Conservation (phyloP, 2,113 vertebrate species). For the Tonatia bakeri region DNA sequence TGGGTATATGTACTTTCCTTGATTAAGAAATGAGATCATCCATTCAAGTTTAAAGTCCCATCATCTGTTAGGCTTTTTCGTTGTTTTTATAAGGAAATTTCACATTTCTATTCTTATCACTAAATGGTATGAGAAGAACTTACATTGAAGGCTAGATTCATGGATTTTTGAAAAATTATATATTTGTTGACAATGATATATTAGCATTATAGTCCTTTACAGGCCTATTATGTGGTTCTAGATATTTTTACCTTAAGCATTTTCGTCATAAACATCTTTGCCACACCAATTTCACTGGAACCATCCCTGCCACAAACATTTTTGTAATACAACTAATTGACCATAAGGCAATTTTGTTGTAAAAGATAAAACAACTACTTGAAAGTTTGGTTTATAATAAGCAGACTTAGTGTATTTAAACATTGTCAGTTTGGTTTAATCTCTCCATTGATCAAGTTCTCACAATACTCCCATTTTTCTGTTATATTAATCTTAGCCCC, state of each 20-base stretch:
- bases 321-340: not conserved
- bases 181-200: not conserved
- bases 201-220: not conserved
- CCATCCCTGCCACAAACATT: not conserved
- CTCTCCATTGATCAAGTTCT: not conserved
- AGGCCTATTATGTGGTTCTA: not conserved
- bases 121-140: not conserved
- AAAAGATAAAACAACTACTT: not conserved
- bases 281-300: not conserved
- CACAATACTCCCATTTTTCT: not conserved
- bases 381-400: not conserved
- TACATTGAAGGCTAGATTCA: not conserved
- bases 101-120: not conserved
- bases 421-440: not conserved
- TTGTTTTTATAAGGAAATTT: not conserved
- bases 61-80: not conserved
- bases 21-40: not conserved
- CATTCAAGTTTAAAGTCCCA: not conserved
- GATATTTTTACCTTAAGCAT: not conserved
- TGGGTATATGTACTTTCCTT: not conserved
- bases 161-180: not conserved
- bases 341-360: not conserved
- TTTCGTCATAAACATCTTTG: not conserved
- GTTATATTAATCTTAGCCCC: not conserved
- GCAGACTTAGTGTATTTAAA: not conserved